A percentile compares a stretch with the other conserved stretches of the same genome.
phyloP scores from a whole-genome alignment of 1,140 invertebrate species.

The Metaphire vulgaris region DNA sequence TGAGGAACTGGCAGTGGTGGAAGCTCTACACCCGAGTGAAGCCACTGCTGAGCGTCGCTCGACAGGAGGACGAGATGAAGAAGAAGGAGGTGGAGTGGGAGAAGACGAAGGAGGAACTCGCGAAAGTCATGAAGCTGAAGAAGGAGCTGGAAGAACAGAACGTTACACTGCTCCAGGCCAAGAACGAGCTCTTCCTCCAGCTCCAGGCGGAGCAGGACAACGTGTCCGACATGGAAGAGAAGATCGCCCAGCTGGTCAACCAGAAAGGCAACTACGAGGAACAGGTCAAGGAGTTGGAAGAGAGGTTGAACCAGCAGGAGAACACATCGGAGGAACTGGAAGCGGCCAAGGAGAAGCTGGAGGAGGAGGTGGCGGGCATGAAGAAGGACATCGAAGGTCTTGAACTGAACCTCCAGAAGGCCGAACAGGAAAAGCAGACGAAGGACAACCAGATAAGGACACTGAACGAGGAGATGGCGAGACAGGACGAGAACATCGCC shows the following conservation, averaged over 20 bases:
- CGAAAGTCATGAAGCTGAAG: constrained; percentile 87
- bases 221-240: constrained; percentile 46
- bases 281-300: constrained; percentile 93
- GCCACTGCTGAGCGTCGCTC: constrained; percentile 94
- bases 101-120: constrained; percentile 86
- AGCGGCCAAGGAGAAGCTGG: constrained; percentile 90
- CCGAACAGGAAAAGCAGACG: constrained; percentile 84
- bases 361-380: constrained; percentile 81
- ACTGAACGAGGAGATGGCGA: constrained; percentile 87
- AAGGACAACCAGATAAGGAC: constrained; percentile 99
- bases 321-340: constrained; percentile 85
- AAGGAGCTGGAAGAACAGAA: constrained; percentile 94
- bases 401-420: constrained; percentile 77
- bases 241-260: constrained; percentile 76
- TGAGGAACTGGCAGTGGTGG: constrained; percentile 99
- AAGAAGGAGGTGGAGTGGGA: constrained; percentile 92
- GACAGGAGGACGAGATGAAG: constrained; percentile 97
- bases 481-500: constrained; percentile 98
- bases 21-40: constrained; percentile 91
- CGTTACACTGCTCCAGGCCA: constrained; percentile 75
- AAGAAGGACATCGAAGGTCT: constrained; percentile 96
- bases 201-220: constrained; percentile 86
- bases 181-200: constrained; percentile 76
- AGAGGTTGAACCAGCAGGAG: constrained; percentile 88
- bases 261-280: constrained; percentile 95